Conservation (phyloP, 2,797 vertebrate species). For the Myiotriccus ornatus region DNA sequence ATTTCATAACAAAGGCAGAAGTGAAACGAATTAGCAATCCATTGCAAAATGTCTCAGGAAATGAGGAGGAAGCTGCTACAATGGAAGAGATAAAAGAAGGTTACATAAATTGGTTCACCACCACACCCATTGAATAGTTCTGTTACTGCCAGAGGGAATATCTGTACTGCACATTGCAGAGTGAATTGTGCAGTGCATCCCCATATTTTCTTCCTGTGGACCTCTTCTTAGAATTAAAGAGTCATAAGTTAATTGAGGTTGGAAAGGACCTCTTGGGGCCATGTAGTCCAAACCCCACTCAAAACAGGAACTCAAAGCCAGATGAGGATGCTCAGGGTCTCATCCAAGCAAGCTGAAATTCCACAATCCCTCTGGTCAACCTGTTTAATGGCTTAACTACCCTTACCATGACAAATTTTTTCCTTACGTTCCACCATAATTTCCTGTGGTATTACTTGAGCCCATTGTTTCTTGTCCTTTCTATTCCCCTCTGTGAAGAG, state of each 20-base stretch:
- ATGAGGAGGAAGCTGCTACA: constrained; percentile 41
- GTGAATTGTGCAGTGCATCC: neutral
- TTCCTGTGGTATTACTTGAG: neutral
- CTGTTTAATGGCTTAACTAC: neutral
- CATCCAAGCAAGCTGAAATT: neutral
- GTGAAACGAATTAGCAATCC: constrained; percentile 19
- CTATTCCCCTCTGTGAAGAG: neutral
- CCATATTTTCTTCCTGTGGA: neutral
- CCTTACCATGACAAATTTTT: neutral
- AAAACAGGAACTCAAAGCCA: neutral
- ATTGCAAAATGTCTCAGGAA: constrained; percentile 39
- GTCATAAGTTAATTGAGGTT: constrained; percentile 7
- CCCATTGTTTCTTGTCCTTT: neutral
- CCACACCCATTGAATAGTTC: constrained; percentile 46
- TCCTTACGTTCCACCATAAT: neutral
- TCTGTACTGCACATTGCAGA: constrained; percentile 5
- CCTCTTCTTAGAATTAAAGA: constrained; percentile 3
- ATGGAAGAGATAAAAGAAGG: constrained; percentile 47
- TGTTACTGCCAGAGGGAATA: constrained; percentile 37
- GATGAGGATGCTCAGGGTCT: neutral
- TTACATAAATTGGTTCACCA: constrained; percentile 31
- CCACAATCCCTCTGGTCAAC: neutral
- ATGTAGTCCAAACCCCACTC: neutral
- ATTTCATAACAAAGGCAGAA: constrained; percentile 39
- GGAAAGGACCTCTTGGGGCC: neutral